Base-by-base conservation (phyloP, 2,888 invertebrate species). In the Ectemnius continuus region DNA sequence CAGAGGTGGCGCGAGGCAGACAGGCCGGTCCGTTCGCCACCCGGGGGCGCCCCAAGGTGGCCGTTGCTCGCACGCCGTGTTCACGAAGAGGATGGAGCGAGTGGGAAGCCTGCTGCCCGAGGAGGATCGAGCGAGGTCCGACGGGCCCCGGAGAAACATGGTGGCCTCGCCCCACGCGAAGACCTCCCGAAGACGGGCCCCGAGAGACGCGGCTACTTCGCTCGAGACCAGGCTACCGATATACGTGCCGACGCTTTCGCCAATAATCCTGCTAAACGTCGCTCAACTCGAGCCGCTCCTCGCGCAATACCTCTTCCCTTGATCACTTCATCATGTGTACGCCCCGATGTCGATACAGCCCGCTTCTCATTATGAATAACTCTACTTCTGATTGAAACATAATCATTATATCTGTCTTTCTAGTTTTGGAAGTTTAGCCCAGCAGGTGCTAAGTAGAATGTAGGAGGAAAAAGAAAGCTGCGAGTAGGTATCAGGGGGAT, bases 131-230 rank as follows among this genome's bases (percentile, higher is more conserved):
- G 46, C 52, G 66, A 81, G 75, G 78, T 57, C 64, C 80, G 71
- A 73, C 67, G 72, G 78, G 80, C 61, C 74, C 75, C 67, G 77
- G 80, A 86, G 87, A 82, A 89, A 89, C 90, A 89, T 88, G 90
- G 90, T 89, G 89, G 90, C 90, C 90, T 90, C 89, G 89, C 90
- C 90, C 89, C 89, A 90, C 90, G 90, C 90, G 89, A 89, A 90
- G 87, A 88, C 89, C 89, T 89, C 90, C 83, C 89, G 88, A 89
- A 84, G 83, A 84, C 77, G 75, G 75, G 75, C 71, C 62, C 61
- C 75, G 65, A 73, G 70, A 77, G 70, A 76, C 80, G 60, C 48
- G 57, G 62, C 79, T 71, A 66, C 63, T 73, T 45, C 46, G 66
- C 70, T 73, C 75, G 74, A 76, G 67, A 68, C 66, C 64, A 77